These are phyloP conservation scores for Gymnocypris eckloni DNA, from an alignment of 2,797 vertebrate species.

Conservation along the genomic window DNA sequence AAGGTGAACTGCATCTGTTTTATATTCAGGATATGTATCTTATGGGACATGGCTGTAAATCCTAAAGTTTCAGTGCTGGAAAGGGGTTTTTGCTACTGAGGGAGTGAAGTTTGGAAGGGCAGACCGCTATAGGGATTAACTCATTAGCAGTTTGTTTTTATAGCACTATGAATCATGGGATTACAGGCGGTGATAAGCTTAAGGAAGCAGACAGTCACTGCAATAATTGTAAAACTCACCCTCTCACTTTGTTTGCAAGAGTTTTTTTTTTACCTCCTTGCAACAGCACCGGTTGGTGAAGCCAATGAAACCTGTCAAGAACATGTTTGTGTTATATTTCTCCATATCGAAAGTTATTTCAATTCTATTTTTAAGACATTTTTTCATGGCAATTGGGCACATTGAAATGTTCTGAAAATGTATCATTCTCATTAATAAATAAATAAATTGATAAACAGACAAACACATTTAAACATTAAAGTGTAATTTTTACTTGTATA, in stretches of 20 bases:
- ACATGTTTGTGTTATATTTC: neutral
- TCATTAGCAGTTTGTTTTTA: slow-evolving; percentile 11
- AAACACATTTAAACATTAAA: neutral
- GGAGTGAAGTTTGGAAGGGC: slow-evolving; percentile 37
- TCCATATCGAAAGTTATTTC: neutral
- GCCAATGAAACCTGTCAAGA: neutral
- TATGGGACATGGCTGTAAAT: slow-evolving; percentile 43
- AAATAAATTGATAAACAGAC: neutral
- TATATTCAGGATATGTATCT: slow-evolving; percentile 40
- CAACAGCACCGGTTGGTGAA: neutral
- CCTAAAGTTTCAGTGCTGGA: neutral
- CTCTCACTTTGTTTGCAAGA: neutral
- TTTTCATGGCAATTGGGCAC: neutral
- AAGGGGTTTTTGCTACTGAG: neutral
- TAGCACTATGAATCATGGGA: slow-evolving; percentile 8
- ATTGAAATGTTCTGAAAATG: neutral
- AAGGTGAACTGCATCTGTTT: slow-evolving; percentile 26
- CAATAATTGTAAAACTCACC: neutral
- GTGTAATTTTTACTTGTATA: neutral
- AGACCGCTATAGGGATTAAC: neutral
- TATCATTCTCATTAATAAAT: neutral
- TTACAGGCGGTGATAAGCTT: neutral
- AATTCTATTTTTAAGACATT: neutral
- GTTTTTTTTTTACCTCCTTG: neutral
- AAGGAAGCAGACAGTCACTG: neutral